Evolutionary conservation across 2,113 vertebrate genomes (phyloP).

Genomic region (Malurus alboscapulatus): DNA sequence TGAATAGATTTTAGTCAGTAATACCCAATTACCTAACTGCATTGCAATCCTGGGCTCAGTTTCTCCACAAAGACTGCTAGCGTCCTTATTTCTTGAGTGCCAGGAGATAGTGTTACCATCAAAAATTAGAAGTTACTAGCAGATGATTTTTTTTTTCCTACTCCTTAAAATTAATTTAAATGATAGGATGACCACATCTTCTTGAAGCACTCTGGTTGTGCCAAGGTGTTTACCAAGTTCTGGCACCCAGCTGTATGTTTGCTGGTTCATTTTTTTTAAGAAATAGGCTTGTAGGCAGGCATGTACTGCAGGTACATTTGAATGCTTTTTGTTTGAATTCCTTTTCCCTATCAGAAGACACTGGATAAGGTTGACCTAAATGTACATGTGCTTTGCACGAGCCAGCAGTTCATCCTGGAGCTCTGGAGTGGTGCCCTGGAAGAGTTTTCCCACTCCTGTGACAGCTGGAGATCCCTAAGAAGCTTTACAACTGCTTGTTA

Average conservation of each 20-base stretch:
- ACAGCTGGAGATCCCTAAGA: neutral
- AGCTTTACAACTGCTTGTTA: neutral
- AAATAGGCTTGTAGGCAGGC: neutral
- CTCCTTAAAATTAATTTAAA: conserved; percentile 10
- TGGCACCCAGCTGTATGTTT: conserved; percentile 11
- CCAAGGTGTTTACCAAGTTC: neutral
- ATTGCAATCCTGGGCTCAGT: neutral
- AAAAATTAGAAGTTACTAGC: neutral
- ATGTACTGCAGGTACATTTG: neutral
- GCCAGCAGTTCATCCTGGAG: conserved; percentile 26
- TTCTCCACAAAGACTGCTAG: conserved; percentile 24
- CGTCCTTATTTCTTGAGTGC: conserved; percentile 19
- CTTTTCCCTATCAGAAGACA: neutral
- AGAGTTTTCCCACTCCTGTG: neutral
- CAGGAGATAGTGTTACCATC: neutral
- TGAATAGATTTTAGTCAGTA: neutral
- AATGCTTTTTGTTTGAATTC: conserved; percentile 22
- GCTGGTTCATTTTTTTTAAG: neutral
- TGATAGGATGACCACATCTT: conserved; percentile 29
- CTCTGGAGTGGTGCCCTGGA: neutral
- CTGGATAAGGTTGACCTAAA: neutral
- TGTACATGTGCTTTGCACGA: neutral
- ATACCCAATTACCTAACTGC: neutral
- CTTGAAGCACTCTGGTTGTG: conserved; percentile 16
- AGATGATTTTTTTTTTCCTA: neutral